Base-by-base conservation (phyloP, 2,888 invertebrate genomes). In the Pterostichus niger region DNA sequence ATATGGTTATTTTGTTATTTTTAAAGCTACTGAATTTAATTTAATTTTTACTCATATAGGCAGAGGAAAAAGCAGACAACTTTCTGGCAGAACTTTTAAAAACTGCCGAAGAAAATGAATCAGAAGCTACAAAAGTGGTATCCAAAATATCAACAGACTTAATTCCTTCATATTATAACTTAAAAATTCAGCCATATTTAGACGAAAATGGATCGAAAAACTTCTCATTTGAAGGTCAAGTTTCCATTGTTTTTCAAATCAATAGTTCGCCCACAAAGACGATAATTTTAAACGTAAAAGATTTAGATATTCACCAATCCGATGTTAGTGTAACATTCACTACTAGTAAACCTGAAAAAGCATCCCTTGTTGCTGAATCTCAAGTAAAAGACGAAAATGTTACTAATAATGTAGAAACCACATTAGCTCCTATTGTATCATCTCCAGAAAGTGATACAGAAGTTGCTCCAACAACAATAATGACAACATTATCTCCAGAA, bases 151-250 rank as follows among this genome's bases (percentile, higher is more conserved):
- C 82, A 10, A 31, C 59, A 13, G 56, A 82, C 13, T 46, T 82
- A 73, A 59, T 13, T 35, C 82, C 82, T n/a, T 68, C 87, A 1
- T 86, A 88, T 84, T 90, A 90, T 84, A 86, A 86, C 46, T 78
- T 90, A 7, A 87, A 86, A 85, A 86, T 90, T 5, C 87, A 88
- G 84, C 89, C 90, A 6, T 86, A 88, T 79, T 84, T 89, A 76
- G 88, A 89, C 82, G 88, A 89, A 84, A 84, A 85, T 6, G 81
- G 83, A 5, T 84, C 85, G 4, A 86, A 87, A 35, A 89, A 88
- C 85, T 89, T 89, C 76, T 89, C 88, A 1, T 89, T 89, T 84
- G 87, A 87, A 6, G 89, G 89, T 5, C 85, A 86, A 82, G 88
- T 89, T 0, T 85, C 87, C 40, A 89, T 89, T 17, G 81, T 86